Evolutionary conservation across 2,113 vertebrate species (phyloP).

Genomic region (Marcusenius ussheri): DNA sequence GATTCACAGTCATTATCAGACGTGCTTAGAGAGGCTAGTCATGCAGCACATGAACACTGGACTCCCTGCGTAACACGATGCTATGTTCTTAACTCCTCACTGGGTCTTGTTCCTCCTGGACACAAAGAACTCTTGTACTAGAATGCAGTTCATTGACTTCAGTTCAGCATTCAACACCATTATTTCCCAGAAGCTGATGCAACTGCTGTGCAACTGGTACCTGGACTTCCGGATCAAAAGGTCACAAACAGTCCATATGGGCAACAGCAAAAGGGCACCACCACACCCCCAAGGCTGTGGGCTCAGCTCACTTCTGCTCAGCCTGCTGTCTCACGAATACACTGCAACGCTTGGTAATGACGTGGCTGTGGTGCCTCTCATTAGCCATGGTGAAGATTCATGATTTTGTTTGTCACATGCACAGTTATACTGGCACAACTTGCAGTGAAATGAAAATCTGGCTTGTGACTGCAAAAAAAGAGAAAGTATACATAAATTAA

Average conservation of each 20-base stretch:
- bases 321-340: neutral
- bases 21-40: neutral
- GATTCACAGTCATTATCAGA: neutral
- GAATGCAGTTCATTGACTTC: neutral
- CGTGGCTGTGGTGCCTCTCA: neutral
- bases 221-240: neutral
- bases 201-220: neutral
- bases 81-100: neutral
- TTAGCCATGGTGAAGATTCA: neutral
- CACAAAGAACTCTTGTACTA: neutral
- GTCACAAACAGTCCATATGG: neutral
- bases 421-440: neutral
- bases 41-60: neutral
- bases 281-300: neutral
- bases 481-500: neutral
- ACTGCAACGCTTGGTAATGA: neutral
- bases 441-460: neutral
- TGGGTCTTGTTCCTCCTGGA: neutral
- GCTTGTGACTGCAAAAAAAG: neutral
- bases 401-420: too few species aligned
- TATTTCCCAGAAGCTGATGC: neutral
- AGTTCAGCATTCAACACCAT: neutral
- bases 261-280: neutral
- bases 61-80: neutral
- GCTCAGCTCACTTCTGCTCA: neutral